Base-by-base conservation (phyloP, 2,113 vertebrate genomes). In the Tretioscincus oriximinensis region DNA sequence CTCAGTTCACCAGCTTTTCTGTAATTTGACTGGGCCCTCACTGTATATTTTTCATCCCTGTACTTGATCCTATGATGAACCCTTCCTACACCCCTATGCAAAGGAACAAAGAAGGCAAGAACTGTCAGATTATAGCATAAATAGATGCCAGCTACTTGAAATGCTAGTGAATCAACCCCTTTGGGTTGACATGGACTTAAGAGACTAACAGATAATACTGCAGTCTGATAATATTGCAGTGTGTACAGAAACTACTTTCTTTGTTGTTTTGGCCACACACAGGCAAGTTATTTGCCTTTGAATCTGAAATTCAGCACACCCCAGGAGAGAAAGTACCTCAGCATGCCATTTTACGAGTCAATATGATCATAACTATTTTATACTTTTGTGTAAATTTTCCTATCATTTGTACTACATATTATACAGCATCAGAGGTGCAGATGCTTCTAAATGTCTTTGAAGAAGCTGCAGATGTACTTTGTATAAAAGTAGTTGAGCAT, bases 291-390 rank as follows among this genome's bases (percentile, higher is more conserved):
- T 63, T 29, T 75, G 21, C 22, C 21, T 75, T 76, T 45, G 58
- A 76, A 76, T 71, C 3, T 71, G 11, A 71, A 47, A 41, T 76
- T 63, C 22, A 41, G 31, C 12, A 24, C 31, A 74, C 54, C 58
- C 18, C 65, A 66, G 65, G 31, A 61, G 29, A 9, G 16, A 54
- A 54, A n/a, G 47, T 28, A 66, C 2, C 71, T 58, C n/a, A 29
- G 26, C n/a, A 28, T 63, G 58, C 54, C 31, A 76, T 76, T 76
- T n/a, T 63, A 76, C 41, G 73, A 61, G 29, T 75, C 73, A 61
- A 61, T 21, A 61, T 26, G 31, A 63, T 76, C 12, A 26, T 63
- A 61, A 22, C 58, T 63, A 63, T 76, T 76, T 76, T 41, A 63
- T 63, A 41, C 22, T 41, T 63, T 41, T 26, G 11, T 18, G 31